These are phyloP conservation scores for Dendrocincla tyrannina DNA, from an alignment of 2,797 vertebrate species.

Conservation along the genomic window DNA sequence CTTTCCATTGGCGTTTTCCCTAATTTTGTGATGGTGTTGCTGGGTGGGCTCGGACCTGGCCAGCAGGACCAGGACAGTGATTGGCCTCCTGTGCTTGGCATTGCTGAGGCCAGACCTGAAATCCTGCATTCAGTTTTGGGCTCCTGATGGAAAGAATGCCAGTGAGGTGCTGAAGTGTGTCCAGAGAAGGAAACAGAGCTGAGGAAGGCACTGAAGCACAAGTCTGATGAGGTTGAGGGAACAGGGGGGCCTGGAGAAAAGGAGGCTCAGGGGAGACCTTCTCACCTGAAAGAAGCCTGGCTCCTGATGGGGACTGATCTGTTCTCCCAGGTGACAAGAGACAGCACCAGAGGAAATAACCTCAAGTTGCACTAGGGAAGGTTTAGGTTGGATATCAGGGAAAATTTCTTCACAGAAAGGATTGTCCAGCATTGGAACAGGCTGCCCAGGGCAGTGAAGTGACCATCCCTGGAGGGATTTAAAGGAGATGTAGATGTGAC, in stretches of 20 bases:
- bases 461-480: neutral
- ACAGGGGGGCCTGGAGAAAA: neutral
- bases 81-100: neutral
- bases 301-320: neutral
- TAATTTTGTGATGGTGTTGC: neutral
- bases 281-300: neutral
- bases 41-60: neutral
- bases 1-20: rapidly evolving
- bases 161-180: neutral
- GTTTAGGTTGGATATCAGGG: neutral
- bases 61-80: neutral
- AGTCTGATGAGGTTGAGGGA: neutral
- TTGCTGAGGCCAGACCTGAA: neutral
- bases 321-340: neutral
- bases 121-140: neutral
- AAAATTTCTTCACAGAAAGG: neutral
- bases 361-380: neutral
- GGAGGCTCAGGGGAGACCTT: neutral
- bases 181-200: neutral
- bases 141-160: neutral
- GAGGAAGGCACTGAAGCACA: neutral
- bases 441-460: neutral
- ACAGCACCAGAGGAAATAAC: neutral
- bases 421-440: neutral
- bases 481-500: neutral